These are phyloP conservation scores for Scolopax bukidnonensis DNA, from an alignment of 2,797 vertebrate genomes.

Conservation along the genomic window DNA sequence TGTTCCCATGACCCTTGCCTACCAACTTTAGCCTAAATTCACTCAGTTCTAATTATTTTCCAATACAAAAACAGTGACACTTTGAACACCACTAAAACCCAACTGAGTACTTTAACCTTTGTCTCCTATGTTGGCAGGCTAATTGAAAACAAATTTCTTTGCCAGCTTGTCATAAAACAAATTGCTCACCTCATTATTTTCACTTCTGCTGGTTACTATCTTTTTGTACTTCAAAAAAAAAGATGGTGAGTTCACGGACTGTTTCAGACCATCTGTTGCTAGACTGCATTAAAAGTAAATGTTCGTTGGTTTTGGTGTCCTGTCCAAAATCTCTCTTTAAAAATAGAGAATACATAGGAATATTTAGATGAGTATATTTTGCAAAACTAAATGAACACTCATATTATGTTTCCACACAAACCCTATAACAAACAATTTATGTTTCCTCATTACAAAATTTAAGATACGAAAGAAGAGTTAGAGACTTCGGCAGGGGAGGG, in stretches of 20 bases:
- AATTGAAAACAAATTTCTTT: neutral
- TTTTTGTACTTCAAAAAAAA: conserved; percentile 1
- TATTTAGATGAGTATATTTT: neutral
- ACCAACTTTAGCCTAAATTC: neutral
- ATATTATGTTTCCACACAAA: neutral
- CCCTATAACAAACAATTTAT: neutral
- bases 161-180: neutral
- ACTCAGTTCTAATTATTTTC: neutral
- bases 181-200: neutral
- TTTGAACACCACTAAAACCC: neutral
- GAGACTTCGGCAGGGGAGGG: neutral
- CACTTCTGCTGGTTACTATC: neutral
- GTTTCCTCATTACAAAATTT: neutral
- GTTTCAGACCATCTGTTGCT: neutral
- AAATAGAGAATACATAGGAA: neutral
- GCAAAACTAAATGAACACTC: neutral
- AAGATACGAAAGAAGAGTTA: neutral
- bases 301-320: neutral
- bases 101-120: neutral
- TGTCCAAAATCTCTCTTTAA: neutral
- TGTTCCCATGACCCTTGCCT: neutral
- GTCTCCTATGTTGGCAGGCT: neutral
- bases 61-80: neutral
- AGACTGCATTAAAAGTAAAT: neutral
- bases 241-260: neutral